phyloP scores from a whole-genome alignment of 1,140 invertebrate genomes.

The Ptiloglossa arizonensis region DNA sequence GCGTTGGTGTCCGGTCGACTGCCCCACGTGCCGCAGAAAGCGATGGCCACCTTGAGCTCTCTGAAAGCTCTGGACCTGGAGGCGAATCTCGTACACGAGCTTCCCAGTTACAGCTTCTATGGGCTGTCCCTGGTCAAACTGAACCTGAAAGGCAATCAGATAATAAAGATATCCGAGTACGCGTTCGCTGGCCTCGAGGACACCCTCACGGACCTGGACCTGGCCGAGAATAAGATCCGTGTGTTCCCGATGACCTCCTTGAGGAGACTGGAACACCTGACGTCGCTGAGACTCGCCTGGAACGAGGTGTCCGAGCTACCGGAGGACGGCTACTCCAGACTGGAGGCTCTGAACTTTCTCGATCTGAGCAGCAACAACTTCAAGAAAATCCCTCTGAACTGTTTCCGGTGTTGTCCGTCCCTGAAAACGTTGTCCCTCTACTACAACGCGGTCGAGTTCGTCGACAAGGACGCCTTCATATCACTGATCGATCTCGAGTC shows the following conservation, averaged over 20 bases:
- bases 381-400: conserved; percentile 87
- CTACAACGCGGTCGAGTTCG: conserved; percentile 90
- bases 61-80: conserved; percentile 91
- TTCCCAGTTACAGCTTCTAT: conserved; percentile 93
- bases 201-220: conserved; percentile 90
- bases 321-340: conserved; percentile 86
- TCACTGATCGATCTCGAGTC: conserved; percentile 89
- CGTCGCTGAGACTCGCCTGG: conserved; percentile 89
- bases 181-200: conserved; percentile 92
- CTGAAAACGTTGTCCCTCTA: conserved; percentile 91
- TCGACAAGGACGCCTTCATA: conserved; percentile 90
- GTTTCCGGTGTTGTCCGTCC: conserved; percentile 90
- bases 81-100: conserved; percentile 90
- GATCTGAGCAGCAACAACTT: conserved; percentile 95
- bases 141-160: conserved; percentile 91
- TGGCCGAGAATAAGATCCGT: conserved; percentile 92
- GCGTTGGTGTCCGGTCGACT: conserved; percentile 91
- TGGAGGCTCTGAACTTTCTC: conserved; percentile 88
- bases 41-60: conserved; percentile 88
- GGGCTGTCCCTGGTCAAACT: conserved; percentile 91
- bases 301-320: conserved; percentile 90
- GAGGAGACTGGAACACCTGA: conserved; percentile 88
- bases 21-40: conserved; percentile 90
- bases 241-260: conserved; percentile 91
- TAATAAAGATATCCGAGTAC: conserved; percentile 90